These are phyloP conservation scores for Drosophila ambigua DNA, from an alignment of 1,140 invertebrate species.

Conservation along the genomic window DNA sequence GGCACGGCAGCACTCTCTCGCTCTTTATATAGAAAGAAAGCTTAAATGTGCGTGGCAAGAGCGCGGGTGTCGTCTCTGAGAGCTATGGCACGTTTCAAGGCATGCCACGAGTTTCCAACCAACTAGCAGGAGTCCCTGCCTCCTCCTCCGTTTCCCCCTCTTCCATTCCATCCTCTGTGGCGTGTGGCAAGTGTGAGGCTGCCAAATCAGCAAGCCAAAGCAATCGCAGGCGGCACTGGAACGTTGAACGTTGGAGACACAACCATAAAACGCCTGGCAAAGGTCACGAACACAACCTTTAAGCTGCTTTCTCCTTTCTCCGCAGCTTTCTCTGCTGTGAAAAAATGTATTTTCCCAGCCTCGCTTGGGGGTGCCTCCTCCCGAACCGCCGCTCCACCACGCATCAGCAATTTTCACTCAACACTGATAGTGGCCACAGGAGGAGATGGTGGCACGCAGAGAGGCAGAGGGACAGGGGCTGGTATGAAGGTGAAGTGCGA, in stretches of 20 bases:
- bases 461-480: background rate
- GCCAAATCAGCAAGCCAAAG: slow-evolving; percentile 73
- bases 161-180: no score
- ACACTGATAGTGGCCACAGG: slow-evolving; percentile 66
- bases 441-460: slow-evolving; percentile 15
- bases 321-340: slow-evolving; percentile 2
- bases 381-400: slow-evolving; percentile 14
- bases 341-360: slow-evolving; percentile 64
- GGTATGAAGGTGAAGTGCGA: slow-evolving; percentile 39
- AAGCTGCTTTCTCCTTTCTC: slow-evolving; percentile 56
- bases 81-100: slow-evolving; percentile 35
- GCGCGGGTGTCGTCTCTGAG: slow-evolving; percentile 5
- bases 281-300: slow-evolving; percentile 81
- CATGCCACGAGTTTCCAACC: slow-evolving; percentile 11
- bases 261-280: slow-evolving; percentile 74
- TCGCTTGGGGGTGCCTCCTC: slow-evolving; percentile 27
- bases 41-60: slow-evolving; percentile 41
- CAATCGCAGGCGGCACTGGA: slow-evolving; percentile 49
- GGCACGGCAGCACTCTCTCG: slow-evolving; percentile 5
- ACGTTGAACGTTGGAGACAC: slow-evolving; percentile 66
- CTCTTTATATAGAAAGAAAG: slow-evolving; percentile 15
- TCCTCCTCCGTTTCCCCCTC: background rate
- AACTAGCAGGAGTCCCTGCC: slow-evolving; percentile 44
- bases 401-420: slow-evolving; percentile 79
- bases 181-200: slow-evolving; percentile 26